Base-by-base conservation (phyloP, 2,113 vertebrate genomes). In the Nothoprocta perdicaria region DNA sequence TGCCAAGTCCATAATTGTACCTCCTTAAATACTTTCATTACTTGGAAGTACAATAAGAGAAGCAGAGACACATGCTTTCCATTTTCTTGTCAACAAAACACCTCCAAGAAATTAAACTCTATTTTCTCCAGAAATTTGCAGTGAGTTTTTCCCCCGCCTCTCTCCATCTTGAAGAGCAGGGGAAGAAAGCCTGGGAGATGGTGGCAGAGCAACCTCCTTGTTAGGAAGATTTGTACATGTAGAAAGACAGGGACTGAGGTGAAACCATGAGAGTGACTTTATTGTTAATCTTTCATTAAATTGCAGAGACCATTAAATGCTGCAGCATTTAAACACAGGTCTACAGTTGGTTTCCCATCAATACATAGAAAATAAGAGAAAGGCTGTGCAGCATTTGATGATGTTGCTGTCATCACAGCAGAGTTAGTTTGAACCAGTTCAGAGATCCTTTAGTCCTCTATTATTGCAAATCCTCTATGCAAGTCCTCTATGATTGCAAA, bases 1-100 rank as follows among this genome's bases (percentile, higher is more conserved):
- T 98, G 97, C 97, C 98, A 98, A 98, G 96, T 97, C 97, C 97
- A 96, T 98, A 98, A 98, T 98, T 98, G 97, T 97, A 97, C 97
- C 97, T 98, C 97, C 97, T 98, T 98, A 98, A 98, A 98, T 97
- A 98, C 97, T 97, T 98, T 97, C 97, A 97, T 98, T 98, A 97
- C 97, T 97, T 96, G 94, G 93, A 97, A 97, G 96, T 95, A 97
- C 96, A 98, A 95, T 96, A 97, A 97, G 96, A 79, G 94, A 96
- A 97, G 95, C 96, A 89, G 91, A 96, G 91, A 97, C 97, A 97
- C 97, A 97, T 97, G 97, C 97, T 97, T 98, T 97, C 95, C 97
- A 97, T 98, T 97, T 98, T 97, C 96, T 97, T 97, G 97, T 97
- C 97, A 97, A 97, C 97, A 98, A 97, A 98, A 97, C 97, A 98